Evolutionary conservation across 2,888 invertebrate species (phyloP).

Genomic region (Ophioninae sp.): DNA sequence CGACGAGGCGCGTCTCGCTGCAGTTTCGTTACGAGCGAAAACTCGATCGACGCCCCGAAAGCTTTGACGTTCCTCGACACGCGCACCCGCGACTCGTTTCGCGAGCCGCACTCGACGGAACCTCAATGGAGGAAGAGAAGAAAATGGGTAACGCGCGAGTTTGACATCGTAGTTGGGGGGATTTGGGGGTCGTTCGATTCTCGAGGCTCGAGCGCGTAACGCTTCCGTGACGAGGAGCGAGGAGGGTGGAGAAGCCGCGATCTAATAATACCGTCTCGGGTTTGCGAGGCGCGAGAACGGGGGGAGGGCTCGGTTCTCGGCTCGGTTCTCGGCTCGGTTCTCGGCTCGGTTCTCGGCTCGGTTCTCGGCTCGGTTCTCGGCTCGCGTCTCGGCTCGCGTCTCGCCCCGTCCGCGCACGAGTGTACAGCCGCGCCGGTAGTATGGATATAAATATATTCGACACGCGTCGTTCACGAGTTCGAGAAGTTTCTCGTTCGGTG

Average conservation of each 20-base stretch:
- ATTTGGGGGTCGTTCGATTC: constrained; percentile 17
- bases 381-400: constrained; percentile 32
- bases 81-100: too few species aligned
- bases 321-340: too few species aligned
- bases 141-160: not conserved
- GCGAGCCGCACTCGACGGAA: too few species aligned
- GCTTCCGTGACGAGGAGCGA: constrained; percentile 23
- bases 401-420: constrained; percentile 72
- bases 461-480: constrained; percentile 32
- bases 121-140: not conserved
- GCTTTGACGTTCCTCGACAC: too few species aligned
- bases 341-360: too few species aligned
- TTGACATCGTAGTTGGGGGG: constrained; percentile 41
- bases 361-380: constrained; percentile 38
- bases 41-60: too few species aligned
- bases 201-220: constrained; percentile 5
- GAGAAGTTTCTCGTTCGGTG: constrained; percentile 34
- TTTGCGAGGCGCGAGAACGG: constrained; percentile 72
- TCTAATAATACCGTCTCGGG: constrained; percentile 77
- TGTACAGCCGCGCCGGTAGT: constrained; percentile 31
- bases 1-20: too few species aligned
- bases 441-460: constrained; percentile 49
- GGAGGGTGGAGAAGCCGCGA: constrained; percentile 60
- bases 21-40: too few species aligned
- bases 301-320: too few species aligned